Percentiles rank a stretch among this genome's conserved stretches.
Conservation (phyloP, 2,113 vertebrate genomes). For the Dromaius novaehollandiae region DNA sequence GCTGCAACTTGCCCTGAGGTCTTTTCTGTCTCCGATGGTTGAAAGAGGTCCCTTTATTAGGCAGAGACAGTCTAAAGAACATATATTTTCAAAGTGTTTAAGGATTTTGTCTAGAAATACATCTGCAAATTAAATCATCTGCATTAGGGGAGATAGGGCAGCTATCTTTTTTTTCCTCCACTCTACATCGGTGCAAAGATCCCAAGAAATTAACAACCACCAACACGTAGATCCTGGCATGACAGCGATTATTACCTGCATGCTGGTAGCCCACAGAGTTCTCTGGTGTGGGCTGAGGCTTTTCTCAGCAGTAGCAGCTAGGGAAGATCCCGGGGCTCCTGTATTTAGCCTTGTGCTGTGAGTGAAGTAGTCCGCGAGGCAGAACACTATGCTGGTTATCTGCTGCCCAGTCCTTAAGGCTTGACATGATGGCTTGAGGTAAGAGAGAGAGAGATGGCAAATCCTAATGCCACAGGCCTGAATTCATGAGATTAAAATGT, state of each 20-base stretch:
- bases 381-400: rapidly evolving
- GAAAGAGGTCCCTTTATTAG: not conserved
- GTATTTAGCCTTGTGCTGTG: not conserved
- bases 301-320: not conserved
- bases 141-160: not conserved
- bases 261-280: not conserved
- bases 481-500: not conserved
- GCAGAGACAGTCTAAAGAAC: not conserved
- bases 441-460: not conserved
- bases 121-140: not conserved
- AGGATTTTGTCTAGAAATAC: not conserved
- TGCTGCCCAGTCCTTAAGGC: not conserved
- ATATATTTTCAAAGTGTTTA: not conserved
- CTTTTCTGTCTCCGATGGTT: no score
- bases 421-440: not conserved
- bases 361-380: not conserved
- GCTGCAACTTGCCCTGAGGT: rapidly evolving
- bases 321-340: not conserved
- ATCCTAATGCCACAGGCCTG: not conserved
- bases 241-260: not conserved
- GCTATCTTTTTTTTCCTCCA: no score
- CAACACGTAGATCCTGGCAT: not conserved
- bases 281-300: not conserved
- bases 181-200: not conserved
- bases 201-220: not conserved